These are phyloP conservation scores for Xenopus tropicalis DNA, from an alignment of 2,113 vertebrate species.

Conservation along the genomic window UCB_Xtro_10.0 CM004450.2:102911501-102912000, in stretches of 20 bases:
- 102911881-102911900: constrained; percentile 46
- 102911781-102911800: not conserved
- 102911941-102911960: constrained; percentile 66
- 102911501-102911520: constrained; percentile 55
- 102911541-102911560: constrained; percentile 86
- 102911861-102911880: constrained; percentile 31
- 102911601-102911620: constrained; percentile 64
- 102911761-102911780: not conserved
- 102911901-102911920: constrained; percentile 66
- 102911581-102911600: constrained; percentile 97
- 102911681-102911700: constrained; percentile 61
- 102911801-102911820: not conserved
- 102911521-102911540: constrained; percentile 68
- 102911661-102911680: constrained; percentile 56
- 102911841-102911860: not conserved
- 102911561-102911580: constrained; percentile 95
- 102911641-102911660: constrained; percentile 52
- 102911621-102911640: constrained; percentile 61
- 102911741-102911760: not conserved
- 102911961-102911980: too few relatives aligned
- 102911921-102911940: constrained; percentile 50
- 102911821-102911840: not conserved
- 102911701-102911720: not conserved
- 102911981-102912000: too few relatives aligned
- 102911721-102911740: not conserved